These are phyloP conservation scores for Pandion haliaetus DNA, from an alignment of 2,113 vertebrate genomes.

Conservation along the genomic window DNA sequence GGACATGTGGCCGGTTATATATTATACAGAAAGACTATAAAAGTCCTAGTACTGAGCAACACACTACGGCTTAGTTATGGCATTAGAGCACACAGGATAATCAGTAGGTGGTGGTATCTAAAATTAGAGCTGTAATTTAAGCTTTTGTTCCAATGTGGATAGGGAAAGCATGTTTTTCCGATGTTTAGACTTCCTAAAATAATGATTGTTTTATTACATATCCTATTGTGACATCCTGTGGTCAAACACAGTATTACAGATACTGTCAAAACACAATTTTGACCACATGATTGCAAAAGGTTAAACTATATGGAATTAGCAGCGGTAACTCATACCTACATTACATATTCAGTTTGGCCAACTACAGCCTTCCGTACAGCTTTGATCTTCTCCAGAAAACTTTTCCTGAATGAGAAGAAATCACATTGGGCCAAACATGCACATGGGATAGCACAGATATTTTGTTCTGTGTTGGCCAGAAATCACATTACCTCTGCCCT, in stretches of 20 bases:
- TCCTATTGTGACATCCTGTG: constrained; percentile 63
- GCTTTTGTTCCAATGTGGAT: not conserved
- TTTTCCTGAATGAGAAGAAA: not conserved
- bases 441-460: too few relatives aligned
- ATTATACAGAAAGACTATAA: not conserved
- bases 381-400: not conserved
- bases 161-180: not conserved
- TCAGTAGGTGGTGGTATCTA: not conserved
- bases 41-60: not conserved
- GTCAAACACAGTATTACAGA: constrained; percentile 16
- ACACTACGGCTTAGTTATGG: not conserved
- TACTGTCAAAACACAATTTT: not conserved
- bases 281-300: not conserved
- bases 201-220: not conserved
- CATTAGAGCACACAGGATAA: not conserved
- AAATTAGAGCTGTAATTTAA: not conserved
- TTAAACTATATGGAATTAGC: not conserved
- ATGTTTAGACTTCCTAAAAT: not conserved
- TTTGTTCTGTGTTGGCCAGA: not conserved
- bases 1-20: fast-evolving
- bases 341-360: not conserved
- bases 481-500: not conserved
- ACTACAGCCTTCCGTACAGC: fast-evolving
- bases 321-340: not conserved
- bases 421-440: not conserved